phyloP scores from a whole-genome alignment of 2,888 invertebrate genomes.

The Erebia palarica region DNA sequence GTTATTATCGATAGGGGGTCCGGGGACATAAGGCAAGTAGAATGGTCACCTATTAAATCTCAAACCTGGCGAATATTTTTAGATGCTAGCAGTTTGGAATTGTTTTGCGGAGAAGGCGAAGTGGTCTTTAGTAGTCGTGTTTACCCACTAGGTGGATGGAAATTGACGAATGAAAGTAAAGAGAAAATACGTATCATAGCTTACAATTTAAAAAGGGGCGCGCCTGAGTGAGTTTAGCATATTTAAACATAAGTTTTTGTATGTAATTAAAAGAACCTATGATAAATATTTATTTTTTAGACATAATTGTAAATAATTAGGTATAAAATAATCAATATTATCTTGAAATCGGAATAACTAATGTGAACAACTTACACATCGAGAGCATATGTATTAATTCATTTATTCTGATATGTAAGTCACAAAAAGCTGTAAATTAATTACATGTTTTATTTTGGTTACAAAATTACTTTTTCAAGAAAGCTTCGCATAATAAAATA shows the following conservation, averaged over 20 bases:
- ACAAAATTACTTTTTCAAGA: too few species aligned
- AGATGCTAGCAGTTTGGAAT: conserved; percentile 70
- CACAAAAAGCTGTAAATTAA: too few species aligned
- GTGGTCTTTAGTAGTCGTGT: conserved; percentile 71
- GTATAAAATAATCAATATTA: too few species aligned
- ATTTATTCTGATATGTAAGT: too few species aligned
- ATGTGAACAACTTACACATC: too few species aligned
- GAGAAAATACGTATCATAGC: conserved; percentile 57
- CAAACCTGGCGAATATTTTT: conserved; percentile 64
- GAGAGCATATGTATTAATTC: too few species aligned
- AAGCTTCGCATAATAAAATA: too few species aligned
- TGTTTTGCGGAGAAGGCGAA: conserved; percentile 76
- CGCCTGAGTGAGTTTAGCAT: conserved; percentile 47
- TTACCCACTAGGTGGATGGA: conserved; percentile 67
- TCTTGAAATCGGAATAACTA: too few species aligned
- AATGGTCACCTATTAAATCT: conserved; percentile 61
- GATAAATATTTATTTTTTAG: too few species aligned
- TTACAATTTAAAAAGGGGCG: conserved; percentile 59
- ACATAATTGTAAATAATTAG: too few species aligned
- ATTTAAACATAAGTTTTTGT: background rate
- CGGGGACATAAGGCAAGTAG: conserved; percentile 66
- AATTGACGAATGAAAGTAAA: conserved; percentile 58
- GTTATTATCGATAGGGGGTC: conserved; percentile 59
- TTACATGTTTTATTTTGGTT: too few species aligned
- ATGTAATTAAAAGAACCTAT: too few species aligned